These are phyloP conservation scores for Plotosus lineatus DNA, from an alignment of 2,113 vertebrate species.

Conservation along the genomic window DNA sequence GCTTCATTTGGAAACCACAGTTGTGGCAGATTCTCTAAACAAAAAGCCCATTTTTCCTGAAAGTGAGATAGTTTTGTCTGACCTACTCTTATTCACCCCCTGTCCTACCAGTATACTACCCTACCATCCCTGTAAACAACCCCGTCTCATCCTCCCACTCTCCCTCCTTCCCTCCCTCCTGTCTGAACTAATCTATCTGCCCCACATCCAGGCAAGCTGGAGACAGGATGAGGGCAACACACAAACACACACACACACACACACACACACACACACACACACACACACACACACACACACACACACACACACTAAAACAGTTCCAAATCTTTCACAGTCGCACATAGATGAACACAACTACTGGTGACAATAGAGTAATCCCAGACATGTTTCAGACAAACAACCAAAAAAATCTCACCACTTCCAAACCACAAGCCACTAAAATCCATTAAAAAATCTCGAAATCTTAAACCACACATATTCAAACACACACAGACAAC, in stretches of 20 bases:
- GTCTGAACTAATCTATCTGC: slow-evolving; percentile 39
- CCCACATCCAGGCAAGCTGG: slow-evolving; percentile 34
- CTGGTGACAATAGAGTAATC: slow-evolving; percentile 8
- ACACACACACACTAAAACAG: slow-evolving; percentile 1
- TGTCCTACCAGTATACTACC: slow-evolving; percentile 42
- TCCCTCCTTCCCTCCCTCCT: not conserved
- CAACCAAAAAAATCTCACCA: slow-evolving; percentile 1
- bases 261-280: not conserved
- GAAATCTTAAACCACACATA: not conserved
- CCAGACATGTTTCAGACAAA: slow-evolving; percentile 29
- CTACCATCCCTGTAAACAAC: slow-evolving; percentile 41
- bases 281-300: slow-evolving; percentile 11
- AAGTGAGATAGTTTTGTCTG: slow-evolving; percentile 72
- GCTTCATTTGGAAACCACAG: slow-evolving; percentile 51
- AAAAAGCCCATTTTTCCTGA: slow-evolving; percentile 61
- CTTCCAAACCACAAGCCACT: slow-evolving; percentile 37
- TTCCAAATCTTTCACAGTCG: not conserved
- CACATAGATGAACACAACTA: not conserved
- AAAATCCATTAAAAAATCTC: slow-evolving; percentile 15
- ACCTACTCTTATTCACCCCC: slow-evolving; percentile 62
- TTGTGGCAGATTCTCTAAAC: slow-evolving; percentile 67
- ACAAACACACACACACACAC: slow-evolving; percentile 27
- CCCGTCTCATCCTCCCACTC: slow-evolving; percentile 23
- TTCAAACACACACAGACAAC: slow-evolving; percentile 4
- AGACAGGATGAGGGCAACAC: slow-evolving; percentile 50